Percentiles rank a stretch among this genome's conserved stretches.
Conservation (phyloP, 2,797 vertebrate genomes). For the Paguma larvata region DNA sequence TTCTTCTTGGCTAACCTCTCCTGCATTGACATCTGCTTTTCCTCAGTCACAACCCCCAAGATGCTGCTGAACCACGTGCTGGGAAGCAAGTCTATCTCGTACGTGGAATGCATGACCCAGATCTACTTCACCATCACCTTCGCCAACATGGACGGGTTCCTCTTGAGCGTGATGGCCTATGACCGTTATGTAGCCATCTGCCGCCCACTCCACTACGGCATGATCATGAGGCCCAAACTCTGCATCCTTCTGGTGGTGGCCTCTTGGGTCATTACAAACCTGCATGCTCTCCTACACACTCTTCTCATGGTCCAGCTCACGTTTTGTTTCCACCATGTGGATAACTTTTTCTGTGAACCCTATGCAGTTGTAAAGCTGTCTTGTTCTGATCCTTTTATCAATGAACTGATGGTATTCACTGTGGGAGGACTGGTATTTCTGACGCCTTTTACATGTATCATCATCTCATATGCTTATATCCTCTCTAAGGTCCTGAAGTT, state of each 20-base stretch:
- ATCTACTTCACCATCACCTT: conserved; percentile 80
- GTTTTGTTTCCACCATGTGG: conserved; percentile 65
- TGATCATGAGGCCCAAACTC: conserved; percentile 58
- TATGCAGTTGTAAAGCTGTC: too few relatives aligned
- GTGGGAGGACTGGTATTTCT: conserved; percentile 67
- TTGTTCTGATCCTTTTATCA: conserved; percentile 65
- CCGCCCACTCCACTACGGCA: conserved; percentile 64
- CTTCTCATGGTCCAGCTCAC: conserved; percentile 53
- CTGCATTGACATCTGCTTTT: conserved; percentile 65
- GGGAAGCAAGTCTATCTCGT: conserved; percentile 58
- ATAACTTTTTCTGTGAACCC: conserved; percentile 81
- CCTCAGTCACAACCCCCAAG: conserved; percentile 70
- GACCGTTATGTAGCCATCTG: conserved; percentile 69
- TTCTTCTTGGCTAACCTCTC: conserved; percentile 77
- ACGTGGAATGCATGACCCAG: conserved; percentile 71
- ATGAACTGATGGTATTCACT: conserved; percentile 63
- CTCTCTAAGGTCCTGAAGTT: conserved; percentile 63
- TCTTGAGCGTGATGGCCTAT: conserved; percentile 78
- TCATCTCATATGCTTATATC: conserved; percentile 71
- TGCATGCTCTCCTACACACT: conserved; percentile 59
- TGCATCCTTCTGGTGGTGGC: conserved; percentile 65
- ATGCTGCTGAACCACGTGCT: conserved; percentile 9
- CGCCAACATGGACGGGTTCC: conserved; percentile 76
- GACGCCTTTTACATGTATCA: conserved; percentile 66
- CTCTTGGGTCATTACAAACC: conserved; percentile 41